Percentiles rank a stretch among this genome's conserved stretches.
These are phyloP conservation scores for Bombus vancouverensis DNA, from an alignment of 1,140 invertebrate species.

Conservation along the genomic window DNA sequence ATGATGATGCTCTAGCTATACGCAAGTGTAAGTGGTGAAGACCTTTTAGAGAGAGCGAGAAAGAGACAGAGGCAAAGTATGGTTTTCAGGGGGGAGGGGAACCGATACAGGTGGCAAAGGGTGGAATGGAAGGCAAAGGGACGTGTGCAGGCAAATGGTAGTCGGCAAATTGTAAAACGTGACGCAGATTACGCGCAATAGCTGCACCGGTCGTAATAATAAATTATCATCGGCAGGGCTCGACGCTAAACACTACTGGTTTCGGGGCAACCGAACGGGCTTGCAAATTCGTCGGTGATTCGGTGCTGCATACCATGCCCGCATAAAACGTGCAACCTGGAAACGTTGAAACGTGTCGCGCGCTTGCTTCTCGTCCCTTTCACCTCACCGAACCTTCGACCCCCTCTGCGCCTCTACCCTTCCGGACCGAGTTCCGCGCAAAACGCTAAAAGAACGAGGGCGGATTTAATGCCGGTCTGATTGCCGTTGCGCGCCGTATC, in stretches of 20 bases:
- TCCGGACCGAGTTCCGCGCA: neutral
- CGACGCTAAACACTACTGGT: slow-evolving; percentile 70
- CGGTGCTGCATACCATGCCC: neutral
- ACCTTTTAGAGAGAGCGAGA: neutral
- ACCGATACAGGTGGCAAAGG: neutral
- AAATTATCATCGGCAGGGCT: slow-evolving; percentile 75
- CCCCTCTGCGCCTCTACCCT: neutral
- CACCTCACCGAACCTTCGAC: neutral
- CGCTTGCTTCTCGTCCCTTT: neutral
- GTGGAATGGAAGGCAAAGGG: no score
- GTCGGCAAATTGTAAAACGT: slow-evolving; percentile 75
- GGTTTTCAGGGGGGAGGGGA: neutral
- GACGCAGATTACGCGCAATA: slow-evolving; percentile 74
- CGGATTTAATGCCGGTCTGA: slow-evolving; percentile 33
- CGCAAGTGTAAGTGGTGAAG: neutral
- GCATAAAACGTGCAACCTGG: slow-evolving; percentile 28
- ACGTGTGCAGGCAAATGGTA: neutral
- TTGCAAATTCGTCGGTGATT: slow-evolving; percentile 41
- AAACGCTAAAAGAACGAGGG: slow-evolving; percentile 32
- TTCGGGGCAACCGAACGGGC: slow-evolving; percentile 10
- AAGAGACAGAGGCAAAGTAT: no score
- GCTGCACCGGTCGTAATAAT: slow-evolving; percentile 68
- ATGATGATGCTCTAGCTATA: neutral
- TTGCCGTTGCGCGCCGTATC: slow-evolving; percentile 21
- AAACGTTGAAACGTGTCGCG: slow-evolving; percentile 19